A percentile compares a stretch with the other conserved stretches of the same genome.
Conservation (phyloP, 2,888 invertebrate species). For the Cryptus armator region DNA sequence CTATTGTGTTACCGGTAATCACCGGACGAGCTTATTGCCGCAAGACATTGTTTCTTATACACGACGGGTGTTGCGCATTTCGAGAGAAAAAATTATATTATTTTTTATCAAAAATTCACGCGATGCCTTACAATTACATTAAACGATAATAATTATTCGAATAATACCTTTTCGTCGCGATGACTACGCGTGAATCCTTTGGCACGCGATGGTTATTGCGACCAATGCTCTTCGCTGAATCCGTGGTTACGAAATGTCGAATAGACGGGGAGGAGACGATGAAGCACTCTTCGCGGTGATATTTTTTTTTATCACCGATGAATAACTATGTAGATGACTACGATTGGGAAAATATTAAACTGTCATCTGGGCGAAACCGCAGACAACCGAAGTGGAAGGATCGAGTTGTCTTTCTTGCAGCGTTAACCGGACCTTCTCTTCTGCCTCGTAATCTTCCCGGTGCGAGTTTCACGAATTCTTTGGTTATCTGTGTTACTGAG, state of each 20-base stretch:
- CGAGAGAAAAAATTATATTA: background rate
- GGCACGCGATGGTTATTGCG: background rate
- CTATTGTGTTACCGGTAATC: conserved; percentile 10
- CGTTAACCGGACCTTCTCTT: conserved; percentile 36
- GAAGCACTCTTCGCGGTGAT: background rate
- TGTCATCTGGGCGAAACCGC: background rate
- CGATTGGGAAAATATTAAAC: background rate
- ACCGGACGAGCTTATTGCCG: conserved; percentile 24
- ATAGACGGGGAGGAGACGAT: background rate
- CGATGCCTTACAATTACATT: background rate
- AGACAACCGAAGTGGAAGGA: conserved; percentile 1
- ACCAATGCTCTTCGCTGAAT: background rate
- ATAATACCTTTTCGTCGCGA: background rate
- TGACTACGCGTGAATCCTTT: background rate
- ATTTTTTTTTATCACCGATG: background rate
- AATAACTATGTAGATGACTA: background rate
- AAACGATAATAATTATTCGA: background rate
- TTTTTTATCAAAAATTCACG: background rate
- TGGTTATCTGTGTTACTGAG: background rate
- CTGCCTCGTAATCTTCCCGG: conserved; percentile 4
- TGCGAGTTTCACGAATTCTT: conserved; percentile 29
- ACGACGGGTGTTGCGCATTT: background rate
- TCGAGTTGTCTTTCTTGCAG: conserved; percentile 9
- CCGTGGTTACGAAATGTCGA: background rate
- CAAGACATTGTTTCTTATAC: conserved; percentile 5